Conservation (phyloP, 2,888 invertebrate species). For the Homarus gammarus region DNA sequence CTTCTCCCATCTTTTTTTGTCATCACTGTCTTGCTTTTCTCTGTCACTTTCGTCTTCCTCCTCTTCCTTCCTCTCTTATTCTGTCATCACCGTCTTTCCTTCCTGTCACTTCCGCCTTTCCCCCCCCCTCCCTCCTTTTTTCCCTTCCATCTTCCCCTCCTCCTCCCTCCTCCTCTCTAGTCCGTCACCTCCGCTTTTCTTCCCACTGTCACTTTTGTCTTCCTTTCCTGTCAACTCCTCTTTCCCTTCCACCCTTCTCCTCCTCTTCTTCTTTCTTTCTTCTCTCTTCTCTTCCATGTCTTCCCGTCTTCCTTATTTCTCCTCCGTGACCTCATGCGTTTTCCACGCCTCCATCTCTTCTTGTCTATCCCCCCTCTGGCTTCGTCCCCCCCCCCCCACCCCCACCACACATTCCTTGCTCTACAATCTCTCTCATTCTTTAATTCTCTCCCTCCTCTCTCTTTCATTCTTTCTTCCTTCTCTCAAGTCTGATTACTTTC, state of each 20-base stretch:
- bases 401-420: not conserved
- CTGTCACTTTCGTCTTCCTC: not conserved
- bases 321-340: not conserved
- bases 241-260: not conserved
- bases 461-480: not conserved
- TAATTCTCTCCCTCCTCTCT: not conserved
- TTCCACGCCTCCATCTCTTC: no score
- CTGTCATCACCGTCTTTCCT: not conserved
- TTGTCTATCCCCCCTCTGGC: no score
- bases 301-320: not conserved
- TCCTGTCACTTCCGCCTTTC: not conserved
- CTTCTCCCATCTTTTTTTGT: not conserved
- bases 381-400: not conserved
- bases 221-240: not conserved
- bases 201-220: no score
- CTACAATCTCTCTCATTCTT: not conserved
- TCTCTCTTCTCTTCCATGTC: not conserved
- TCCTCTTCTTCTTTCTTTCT: not conserved
- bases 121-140: not conserved
- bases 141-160: not conserved
- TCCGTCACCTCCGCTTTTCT: constrained; percentile 1
- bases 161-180: not conserved
- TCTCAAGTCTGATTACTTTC: not conserved
- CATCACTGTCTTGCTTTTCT: not conserved
- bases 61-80: not conserved